Conservation (phyloP, 2,113 vertebrate species). For the Trogon melanurus region DNA sequence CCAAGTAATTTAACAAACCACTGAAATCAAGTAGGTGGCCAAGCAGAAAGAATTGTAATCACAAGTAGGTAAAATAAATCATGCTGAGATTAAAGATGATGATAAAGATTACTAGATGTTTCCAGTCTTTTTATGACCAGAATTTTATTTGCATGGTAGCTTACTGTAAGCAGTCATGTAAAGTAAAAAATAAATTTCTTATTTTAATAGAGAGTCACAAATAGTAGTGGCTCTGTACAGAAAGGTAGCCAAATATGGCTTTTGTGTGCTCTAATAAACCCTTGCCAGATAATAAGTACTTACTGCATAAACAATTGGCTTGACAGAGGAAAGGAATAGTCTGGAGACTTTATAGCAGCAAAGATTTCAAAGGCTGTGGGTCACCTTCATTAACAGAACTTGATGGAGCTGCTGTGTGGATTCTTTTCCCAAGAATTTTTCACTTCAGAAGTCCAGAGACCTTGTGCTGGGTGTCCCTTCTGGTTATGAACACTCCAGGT, state of each 20-base stretch:
- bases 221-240: not conserved
- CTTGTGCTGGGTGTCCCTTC: not conserved
- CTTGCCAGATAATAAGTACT: not conserved
- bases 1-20: not conserved
- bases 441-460: not conserved
- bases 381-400: not conserved
- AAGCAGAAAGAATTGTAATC: not conserved
- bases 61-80: not conserved
- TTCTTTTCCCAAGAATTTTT: not conserved
- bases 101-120: not conserved
- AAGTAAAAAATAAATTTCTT: not conserved
- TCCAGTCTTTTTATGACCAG: not conserved
- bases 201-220: not conserved
- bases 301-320: not conserved
- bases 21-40: not conserved
- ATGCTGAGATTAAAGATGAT: not conserved
- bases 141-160: not conserved
- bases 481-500: not conserved
- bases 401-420: not conserved
- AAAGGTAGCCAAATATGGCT: not conserved
- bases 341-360: not conserved
- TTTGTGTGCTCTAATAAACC: not conserved
- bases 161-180: not conserved
- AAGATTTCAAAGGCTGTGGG: not conserved
- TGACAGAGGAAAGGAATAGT: not conserved